phyloP scores from a whole-genome alignment of 2,113 vertebrate species.

The Oryzias woworae region DNA sequence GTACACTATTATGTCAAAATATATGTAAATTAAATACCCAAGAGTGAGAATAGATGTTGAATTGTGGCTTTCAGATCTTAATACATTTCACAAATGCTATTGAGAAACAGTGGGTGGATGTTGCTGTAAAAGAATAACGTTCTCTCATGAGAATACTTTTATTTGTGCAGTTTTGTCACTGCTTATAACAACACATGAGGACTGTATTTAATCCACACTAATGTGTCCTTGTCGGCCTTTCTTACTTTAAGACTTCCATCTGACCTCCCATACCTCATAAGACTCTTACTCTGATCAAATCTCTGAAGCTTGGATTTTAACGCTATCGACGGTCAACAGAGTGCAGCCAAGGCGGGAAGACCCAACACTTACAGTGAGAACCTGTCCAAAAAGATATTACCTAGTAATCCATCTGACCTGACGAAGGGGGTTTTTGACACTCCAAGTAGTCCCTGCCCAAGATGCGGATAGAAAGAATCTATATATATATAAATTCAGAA shows the following conservation, averaged over 20 bases:
- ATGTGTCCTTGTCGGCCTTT: slow-evolving; percentile 52
- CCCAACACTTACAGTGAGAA: slow-evolving; percentile 52
- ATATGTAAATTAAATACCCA: too few species aligned
- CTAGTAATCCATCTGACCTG: slow-evolving; percentile 31
- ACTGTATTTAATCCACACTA: slow-evolving; percentile 53
- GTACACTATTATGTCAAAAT: too few species aligned
- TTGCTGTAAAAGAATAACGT: neutral
- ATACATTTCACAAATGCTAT: neutral
- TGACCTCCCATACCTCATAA: slow-evolving; percentile 81
- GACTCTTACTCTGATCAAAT: slow-evolving; percentile 80
- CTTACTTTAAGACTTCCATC: slow-evolving; percentile 70
- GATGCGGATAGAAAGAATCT: neutral
- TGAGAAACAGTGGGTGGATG: neutral
- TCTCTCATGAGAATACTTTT: neutral
- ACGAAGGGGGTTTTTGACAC: slow-evolving; percentile 11
- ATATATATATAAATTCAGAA: neutral
- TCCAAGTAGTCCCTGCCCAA: neutral
- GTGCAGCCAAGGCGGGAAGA: slow-evolving; percentile 78
- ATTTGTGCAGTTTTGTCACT: neutral
- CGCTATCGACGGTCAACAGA: slow-evolving; percentile 76
- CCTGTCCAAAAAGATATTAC: slow-evolving; percentile 20
- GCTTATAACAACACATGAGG: slow-evolving; percentile 6
- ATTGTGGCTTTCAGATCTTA: neutral
- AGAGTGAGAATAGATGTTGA: too few species aligned
- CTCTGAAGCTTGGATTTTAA: slow-evolving; percentile 70